Evolutionary conservation across 2,113 vertebrate species (phyloP).

Genomic region (Pituophis catenifer): DNA sequence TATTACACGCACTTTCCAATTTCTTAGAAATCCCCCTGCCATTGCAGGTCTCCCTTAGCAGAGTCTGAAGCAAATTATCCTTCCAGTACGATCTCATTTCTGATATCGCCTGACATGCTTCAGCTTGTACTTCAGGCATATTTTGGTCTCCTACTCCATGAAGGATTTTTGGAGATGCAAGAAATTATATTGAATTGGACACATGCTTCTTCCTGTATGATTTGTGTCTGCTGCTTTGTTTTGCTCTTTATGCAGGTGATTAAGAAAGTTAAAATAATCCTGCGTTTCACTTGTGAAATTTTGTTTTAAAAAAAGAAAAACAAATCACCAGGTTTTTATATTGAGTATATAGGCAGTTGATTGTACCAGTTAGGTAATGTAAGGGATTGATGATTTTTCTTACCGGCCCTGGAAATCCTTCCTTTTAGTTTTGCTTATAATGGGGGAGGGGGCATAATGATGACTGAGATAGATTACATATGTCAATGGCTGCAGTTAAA

Average conservation of each 20-base stretch:
- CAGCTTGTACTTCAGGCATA: background rate
- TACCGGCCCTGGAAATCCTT: background rate
- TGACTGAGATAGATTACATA: slow-evolving; percentile 32
- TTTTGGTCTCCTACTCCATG: background rate
- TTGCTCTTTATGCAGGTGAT: background rate
- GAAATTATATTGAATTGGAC: background rate
- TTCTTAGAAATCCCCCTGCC: slow-evolving; percentile 18
- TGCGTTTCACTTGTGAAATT: background rate
- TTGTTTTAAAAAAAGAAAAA: background rate
- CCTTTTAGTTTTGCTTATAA: slow-evolving; percentile 12
- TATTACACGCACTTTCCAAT: background rate
- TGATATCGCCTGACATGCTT: background rate
- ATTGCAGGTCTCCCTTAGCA: background rate
- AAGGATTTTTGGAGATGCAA: background rate
- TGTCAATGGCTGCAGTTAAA: slow-evolving; percentile 35
- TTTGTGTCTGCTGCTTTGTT: slow-evolving; percentile 20
- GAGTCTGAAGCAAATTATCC: background rate
- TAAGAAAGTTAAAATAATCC: background rate
- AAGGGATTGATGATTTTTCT: background rate
- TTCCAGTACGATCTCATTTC: background rate
- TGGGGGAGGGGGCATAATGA: background rate
- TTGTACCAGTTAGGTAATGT: background rate
- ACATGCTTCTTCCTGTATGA: slow-evolving; percentile 13
- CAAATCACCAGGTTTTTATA: background rate
- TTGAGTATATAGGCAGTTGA: background rate